These are phyloP conservation scores for Eira barbara DNA, from an alignment of 2,113 vertebrate species.

Conservation along the genomic window DNA sequence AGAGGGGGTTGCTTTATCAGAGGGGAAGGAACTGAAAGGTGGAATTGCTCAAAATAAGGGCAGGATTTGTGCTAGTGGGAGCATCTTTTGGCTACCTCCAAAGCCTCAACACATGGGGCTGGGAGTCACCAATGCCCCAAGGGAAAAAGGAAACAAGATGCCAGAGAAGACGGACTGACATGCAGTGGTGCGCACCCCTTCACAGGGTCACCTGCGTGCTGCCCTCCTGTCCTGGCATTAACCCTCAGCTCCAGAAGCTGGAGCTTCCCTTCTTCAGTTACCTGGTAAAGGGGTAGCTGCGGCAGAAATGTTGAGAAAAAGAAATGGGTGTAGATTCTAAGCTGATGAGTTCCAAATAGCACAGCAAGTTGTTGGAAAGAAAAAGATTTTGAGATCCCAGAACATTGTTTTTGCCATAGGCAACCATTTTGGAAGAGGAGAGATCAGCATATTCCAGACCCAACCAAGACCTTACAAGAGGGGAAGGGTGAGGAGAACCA, in stretches of 20 bases:
- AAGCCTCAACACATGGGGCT: not conserved
- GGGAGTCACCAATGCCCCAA: too few species aligned
- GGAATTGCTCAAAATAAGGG: not conserved
- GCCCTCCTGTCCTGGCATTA: not conserved
- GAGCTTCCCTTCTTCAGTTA: not conserved
- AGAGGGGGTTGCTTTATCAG: not conserved
- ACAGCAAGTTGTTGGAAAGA: not conserved
- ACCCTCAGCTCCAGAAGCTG: not conserved
- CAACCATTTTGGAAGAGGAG: not conserved
- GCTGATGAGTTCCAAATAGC: not conserved
- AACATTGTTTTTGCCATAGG: not conserved
- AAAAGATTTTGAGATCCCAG: not conserved
- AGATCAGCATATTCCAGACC: not conserved
- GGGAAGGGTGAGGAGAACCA: not conserved
- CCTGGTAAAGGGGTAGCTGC: not conserved
- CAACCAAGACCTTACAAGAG: not conserved
- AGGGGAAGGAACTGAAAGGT: not conserved
- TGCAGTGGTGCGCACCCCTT: too few species aligned
- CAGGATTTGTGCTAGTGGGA: not conserved
- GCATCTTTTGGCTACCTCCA: not conserved
- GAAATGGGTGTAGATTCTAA: not conserved
- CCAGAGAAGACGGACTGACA: fast-evolving
- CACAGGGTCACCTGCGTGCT: not conserved
- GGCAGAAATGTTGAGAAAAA: not conserved
- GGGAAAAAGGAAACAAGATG: not conserved